Conservation (phyloP, 2,113 vertebrate species). For the Antechinus flavipes region DNA sequence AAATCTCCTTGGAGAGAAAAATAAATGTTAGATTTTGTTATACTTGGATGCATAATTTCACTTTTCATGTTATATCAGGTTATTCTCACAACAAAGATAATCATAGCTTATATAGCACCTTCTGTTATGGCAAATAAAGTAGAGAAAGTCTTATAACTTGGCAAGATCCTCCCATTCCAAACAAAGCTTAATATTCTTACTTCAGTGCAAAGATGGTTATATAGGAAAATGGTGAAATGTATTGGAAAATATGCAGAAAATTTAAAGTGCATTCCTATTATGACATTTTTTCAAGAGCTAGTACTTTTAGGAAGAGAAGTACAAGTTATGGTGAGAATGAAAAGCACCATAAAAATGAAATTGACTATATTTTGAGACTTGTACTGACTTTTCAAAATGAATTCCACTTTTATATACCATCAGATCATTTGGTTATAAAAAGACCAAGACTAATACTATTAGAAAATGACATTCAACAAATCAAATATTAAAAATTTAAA, state of each 20-base stretch:
- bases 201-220: background rate
- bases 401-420: background rate
- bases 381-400: background rate
- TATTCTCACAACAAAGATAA: background rate
- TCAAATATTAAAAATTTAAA: background rate
- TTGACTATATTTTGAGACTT: background rate
- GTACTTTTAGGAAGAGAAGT: background rate
- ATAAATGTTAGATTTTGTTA: background rate
- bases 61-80: background rate
- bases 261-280: background rate
- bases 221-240: background rate
- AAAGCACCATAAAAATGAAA: background rate
- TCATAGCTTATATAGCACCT: background rate
- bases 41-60: background rate
- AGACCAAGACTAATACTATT: background rate
- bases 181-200: background rate
- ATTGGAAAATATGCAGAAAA: background rate
- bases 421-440: background rate
- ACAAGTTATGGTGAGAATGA: background rate
- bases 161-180: background rate
- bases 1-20: background rate
- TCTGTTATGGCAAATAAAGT: background rate
- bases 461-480: background rate
- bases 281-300: background rate
- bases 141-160: background rate